Conservation (phyloP, 2,888 invertebrate genomes). For the Glaucopsyche alexis region DNA sequence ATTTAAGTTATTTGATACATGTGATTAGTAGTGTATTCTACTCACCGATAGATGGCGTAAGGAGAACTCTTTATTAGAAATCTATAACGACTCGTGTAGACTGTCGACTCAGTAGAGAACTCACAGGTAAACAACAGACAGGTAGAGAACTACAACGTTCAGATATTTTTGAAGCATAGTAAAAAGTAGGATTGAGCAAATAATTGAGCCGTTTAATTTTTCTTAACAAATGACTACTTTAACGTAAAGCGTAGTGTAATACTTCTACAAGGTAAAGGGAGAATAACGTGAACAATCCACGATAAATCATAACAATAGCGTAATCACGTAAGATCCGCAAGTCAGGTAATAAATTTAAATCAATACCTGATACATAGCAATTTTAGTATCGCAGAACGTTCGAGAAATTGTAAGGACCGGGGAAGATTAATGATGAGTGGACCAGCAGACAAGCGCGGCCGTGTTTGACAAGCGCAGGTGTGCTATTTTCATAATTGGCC, state of each 20-base stretch:
- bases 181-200: no score
- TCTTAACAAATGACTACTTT: no score
- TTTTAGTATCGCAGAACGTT: slow-evolving; percentile 50
- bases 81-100: not conserved
- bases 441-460: slow-evolving; percentile 70
- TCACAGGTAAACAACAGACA: no score
- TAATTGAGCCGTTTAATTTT: no score
- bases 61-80: not conserved
- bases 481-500: slow-evolving; percentile 80
- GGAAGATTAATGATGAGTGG: slow-evolving; percentile 71
- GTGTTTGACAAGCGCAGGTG: slow-evolving; percentile 79
- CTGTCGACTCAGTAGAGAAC: no score
- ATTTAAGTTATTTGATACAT: not conserved
- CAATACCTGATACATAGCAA: slow-evolving; percentile 50
- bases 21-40: not conserved
- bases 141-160: no score
- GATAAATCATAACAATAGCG: slow-evolving; percentile 23
- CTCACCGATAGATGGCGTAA: slow-evolving; percentile 43
- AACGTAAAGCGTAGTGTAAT: no score
- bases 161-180: no score
- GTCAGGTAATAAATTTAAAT: slow-evolving; percentile 39
- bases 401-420: slow-evolving; percentile 68
- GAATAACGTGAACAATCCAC: no score
- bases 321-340: slow-evolving; percentile 23
- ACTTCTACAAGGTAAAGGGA: no score